Evolutionary conservation across 1,140 invertebrate species (phyloP), one percentile per base, ranked within the genome.

Genomic region (Drosophila busckii): DNA sequence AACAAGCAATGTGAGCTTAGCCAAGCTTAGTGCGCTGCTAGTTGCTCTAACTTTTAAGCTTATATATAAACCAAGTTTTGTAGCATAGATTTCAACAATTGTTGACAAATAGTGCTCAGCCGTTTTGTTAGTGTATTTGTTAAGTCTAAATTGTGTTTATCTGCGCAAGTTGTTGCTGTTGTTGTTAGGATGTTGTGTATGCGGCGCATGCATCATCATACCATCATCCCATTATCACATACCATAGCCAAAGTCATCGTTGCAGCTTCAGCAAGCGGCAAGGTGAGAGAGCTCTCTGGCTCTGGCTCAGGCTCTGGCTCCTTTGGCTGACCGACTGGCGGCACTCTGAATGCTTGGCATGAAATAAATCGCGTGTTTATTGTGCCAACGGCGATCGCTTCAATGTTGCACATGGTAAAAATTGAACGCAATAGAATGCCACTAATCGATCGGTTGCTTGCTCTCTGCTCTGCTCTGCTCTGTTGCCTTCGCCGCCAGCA

Each of bases 361-460:
- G 75, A 82, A 82, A 82, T 82, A 82, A 82, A 82, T 82, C 75
- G 75, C 75, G 75, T 82, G 75, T 82, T 82, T 82, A 82, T 82
- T 82, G 75, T 82, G 75, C 75, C 75, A 82, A 60, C 55, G 75
- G 75, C 73, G 71, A 70, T 76, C 61, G 67, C 63, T 53, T 69
- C 69, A 68, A 65, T 73, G 75, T 82, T 82, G 75, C 75, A 73
- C 75, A 80, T 80, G 76, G 63, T n/a, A n/a, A 80, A 80, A 82
- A 82, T 82, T 82, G 75, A 82, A 82, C 75, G 75, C 75, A 82
- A 82, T 82, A 82, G 75, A 82, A 82, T 82, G 75, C 75, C 75
- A 82, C 75, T 82, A 82, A 82, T 82, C 75, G 75, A 82, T 82
- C 75, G 69, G 37, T 10, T 25, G 31, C 38, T 25, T 15, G 40